phyloP scores from a whole-genome alignment of 2,888 invertebrate genomes.

The Campoplex nolae region DNA sequence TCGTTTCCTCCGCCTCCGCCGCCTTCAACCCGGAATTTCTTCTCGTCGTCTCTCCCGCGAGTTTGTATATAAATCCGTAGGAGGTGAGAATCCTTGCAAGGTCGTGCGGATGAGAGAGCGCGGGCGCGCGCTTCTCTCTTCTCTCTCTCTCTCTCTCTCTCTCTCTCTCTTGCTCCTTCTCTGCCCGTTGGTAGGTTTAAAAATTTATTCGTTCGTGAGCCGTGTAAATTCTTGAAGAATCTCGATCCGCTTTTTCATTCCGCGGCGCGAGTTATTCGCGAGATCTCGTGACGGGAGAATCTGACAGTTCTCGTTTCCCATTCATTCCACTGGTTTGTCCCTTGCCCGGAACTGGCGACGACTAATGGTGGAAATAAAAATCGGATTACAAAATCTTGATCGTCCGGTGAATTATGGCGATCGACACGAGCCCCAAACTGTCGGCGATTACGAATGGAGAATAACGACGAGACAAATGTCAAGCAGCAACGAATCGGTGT shows the following conservation, averaged over 20 bases:
- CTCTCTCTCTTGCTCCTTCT: neutral
- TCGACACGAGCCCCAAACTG: neutral
- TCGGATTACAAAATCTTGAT: too few relatives aligned
- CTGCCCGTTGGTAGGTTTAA: neutral
- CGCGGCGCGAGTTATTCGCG: too few relatives aligned
- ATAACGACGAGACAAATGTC: neutral
- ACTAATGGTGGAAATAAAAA: too few relatives aligned
- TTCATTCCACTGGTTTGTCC: neutral
- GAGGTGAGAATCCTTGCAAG: conserved; percentile 56
- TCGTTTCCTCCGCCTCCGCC: neutral
- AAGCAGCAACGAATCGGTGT: neutral
- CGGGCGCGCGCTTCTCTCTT: conserved; percentile 3
- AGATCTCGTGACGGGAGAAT: neutral
- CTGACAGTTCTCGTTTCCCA: neutral
- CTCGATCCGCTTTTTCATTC: neutral
- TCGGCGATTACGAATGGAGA: neutral
- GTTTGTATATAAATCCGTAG: conserved; percentile 56
- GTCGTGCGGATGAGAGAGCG: conserved; percentile 26
- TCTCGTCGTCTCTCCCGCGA: conserved; percentile 31
- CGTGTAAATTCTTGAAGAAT: conserved; percentile 13
- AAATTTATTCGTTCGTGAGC: conserved; percentile 29
- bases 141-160: too few relatives aligned
- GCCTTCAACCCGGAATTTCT: conserved; percentile 22
- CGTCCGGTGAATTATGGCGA: neutral
- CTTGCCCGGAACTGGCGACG: neutral